A percentile compares a stretch with the other conserved stretches of the same genome.
phyloP scores from a whole-genome alignment of 2,113 vertebrate genomes.

The Narcine bancroftii region DNA sequence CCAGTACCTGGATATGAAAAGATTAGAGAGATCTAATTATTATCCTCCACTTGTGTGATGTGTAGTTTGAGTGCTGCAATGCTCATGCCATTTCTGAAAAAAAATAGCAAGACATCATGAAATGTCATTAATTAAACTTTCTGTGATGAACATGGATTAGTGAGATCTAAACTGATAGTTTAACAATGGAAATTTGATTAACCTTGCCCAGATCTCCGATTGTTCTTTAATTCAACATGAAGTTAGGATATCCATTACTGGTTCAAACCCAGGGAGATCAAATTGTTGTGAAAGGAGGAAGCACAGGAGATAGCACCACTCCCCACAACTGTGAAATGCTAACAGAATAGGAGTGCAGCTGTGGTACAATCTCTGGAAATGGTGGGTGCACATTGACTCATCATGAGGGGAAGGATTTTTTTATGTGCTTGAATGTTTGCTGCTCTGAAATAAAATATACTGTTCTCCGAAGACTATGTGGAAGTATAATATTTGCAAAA shows the following conservation, averaged over 20 bases:
- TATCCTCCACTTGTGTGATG: background rate
- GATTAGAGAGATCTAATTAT: no score
- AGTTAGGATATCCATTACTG: background rate
- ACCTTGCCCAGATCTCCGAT: background rate
- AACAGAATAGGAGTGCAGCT: no score
- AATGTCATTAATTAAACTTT: slow-evolving; percentile 15
- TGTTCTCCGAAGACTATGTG: background rate
- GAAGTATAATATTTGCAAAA: background rate
- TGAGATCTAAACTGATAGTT: background rate
- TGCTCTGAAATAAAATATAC: background rate
- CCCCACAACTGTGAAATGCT: background rate
- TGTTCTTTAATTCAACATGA: background rate
- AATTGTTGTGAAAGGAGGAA: background rate
- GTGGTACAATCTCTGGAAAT: background rate
- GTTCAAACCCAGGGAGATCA: background rate
- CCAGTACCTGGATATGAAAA: no score
- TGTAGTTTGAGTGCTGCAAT: background rate
- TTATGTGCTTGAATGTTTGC: background rate
- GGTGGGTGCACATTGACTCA: background rate
- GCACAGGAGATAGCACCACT: background rate
- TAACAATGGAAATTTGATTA: background rate
- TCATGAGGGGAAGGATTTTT: background rate
- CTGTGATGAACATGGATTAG: background rate
- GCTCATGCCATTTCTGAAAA: no score
- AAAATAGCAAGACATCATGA: slow-evolving; percentile 1